A percentile compares a stretch with the other conserved stretches of the same genome.
Conservation (phyloP, 2,797 vertebrate genomes). For the Channa striata region DNA sequence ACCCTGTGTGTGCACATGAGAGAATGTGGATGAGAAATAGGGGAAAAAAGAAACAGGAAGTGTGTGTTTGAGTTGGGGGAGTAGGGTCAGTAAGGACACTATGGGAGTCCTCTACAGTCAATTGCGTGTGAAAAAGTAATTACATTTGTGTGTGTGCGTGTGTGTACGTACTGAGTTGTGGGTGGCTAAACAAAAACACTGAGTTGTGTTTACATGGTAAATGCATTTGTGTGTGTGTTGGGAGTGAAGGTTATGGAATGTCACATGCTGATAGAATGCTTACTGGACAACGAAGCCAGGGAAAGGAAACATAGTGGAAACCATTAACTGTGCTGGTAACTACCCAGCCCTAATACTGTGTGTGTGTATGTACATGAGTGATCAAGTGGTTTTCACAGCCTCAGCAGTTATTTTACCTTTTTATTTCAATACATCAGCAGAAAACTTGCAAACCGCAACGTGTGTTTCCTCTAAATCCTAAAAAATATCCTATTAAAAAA, state of each 20-base stretch:
- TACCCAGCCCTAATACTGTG: slow-evolving; percentile 1
- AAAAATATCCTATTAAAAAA: too few species aligned
- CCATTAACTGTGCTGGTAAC: slow-evolving; percentile 41
- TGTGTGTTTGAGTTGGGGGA: slow-evolving; percentile 50
- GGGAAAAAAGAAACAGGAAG: slow-evolving; percentile 65
- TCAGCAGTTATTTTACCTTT: background rate
- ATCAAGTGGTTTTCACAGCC: background rate
- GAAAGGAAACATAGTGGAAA: slow-evolving; percentile 59
- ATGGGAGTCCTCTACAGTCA: slow-evolving; percentile 67
- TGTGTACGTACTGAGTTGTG: slow-evolving; percentile 57
- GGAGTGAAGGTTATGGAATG: slow-evolving; percentile 76
- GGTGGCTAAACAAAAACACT: slow-evolving; percentile 74
- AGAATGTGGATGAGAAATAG: slow-evolving; percentile 22
- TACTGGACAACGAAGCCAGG: slow-evolving; percentile 69
- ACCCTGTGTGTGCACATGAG: slow-evolving; percentile 3
- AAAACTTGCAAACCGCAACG: background rate
- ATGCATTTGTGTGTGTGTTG: slow-evolving; percentile 53
- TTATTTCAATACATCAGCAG: background rate
- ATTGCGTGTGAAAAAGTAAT: slow-evolving; percentile 76
- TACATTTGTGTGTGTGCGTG: slow-evolving; percentile 55
- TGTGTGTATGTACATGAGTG: background rate
- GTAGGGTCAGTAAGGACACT: slow-evolving; percentile 64
- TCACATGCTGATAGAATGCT: slow-evolving; percentile 78
- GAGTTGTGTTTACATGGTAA: slow-evolving; percentile 78
- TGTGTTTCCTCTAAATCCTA: too few species aligned